A percentile compares a stretch with the other conserved stretches of the same genome.
phyloP scores from a whole-genome alignment of 2,888 invertebrate genomes.

The Mamestra brassicae region DNA sequence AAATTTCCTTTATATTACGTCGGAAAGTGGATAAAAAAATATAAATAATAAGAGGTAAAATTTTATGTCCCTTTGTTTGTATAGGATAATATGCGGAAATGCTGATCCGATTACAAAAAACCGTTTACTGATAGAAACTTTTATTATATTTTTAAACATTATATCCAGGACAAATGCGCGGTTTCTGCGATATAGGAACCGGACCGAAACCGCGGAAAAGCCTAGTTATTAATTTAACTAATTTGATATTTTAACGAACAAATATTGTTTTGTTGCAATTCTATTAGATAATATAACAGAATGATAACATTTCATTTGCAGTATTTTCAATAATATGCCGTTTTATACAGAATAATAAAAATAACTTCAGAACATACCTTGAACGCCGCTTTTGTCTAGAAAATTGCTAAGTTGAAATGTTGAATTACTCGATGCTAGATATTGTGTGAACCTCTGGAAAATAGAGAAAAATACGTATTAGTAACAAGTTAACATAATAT shows the following conservation, averaged over 20 bases:
- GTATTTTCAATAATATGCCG: conserved; percentile 38
- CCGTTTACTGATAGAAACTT: no score
- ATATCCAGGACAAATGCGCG: no score
- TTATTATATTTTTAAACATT: no score
- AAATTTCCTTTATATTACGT: not conserved
- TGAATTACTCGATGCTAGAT: conserved; percentile 99
- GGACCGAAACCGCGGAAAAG: no score
- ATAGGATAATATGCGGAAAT: not conserved
- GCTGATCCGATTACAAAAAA: no score
- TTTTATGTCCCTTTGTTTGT: no score
- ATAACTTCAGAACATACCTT: conserved; percentile 93
- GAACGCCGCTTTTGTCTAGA: conserved; percentile 99
- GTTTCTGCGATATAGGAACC: no score
- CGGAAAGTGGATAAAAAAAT: not conserved
- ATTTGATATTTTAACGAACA: not conserved
- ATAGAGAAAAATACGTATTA: conserved; percentile 69
- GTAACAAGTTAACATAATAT: not conserved
- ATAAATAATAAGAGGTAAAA: not conserved
- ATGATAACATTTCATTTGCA: conserved; percentile 62
- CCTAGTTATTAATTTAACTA: not conserved
- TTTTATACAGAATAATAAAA: conserved; percentile 17
- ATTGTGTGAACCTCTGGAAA: conserved; percentile 99
- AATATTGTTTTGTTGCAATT: not conserved
- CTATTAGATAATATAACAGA: not conserved
- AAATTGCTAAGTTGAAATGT: conserved; percentile 99